phyloP scores from a whole-genome alignment of 2,113 vertebrate species.

The rabbit (Oryctolagus cuniculus) region DNA sequence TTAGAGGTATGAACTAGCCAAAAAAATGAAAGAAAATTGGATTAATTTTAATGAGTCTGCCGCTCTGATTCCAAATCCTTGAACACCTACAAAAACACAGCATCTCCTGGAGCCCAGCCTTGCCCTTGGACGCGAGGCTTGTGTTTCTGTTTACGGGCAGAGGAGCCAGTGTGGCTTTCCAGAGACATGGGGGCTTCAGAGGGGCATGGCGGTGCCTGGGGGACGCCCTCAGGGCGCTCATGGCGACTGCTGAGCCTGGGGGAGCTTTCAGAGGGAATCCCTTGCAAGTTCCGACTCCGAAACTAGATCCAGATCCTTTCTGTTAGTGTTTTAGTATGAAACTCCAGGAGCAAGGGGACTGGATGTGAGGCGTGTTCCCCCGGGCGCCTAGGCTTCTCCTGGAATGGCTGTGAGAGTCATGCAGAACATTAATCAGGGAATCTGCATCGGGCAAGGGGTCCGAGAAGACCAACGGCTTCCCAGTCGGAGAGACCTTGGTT shows the following conservation, averaged over 20 bases:
- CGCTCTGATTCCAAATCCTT: slow-evolving; percentile 70
- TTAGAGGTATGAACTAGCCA: slow-evolving; percentile 72
- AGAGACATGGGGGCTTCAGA: neutral
- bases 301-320: slow-evolving; percentile 18
- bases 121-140: neutral
- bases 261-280: slow-evolving; percentile 26
- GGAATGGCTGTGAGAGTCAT: neutral
- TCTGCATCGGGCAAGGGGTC: neutral
- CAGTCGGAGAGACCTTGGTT: neutral
- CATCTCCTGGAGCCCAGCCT: neutral
- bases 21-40: slow-evolving; percentile 83
- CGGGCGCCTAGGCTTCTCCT: neutral
- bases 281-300: slow-evolving; percentile 56
- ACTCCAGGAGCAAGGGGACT: slow-evolving; percentile 34
- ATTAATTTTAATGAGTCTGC: slow-evolving; percentile 78
- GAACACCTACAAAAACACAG: slow-evolving; percentile 78
- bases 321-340: slow-evolving; percentile 60
- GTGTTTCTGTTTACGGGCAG: neutral
- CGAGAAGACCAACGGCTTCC: accelerated
- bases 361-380: neutral
- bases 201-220: neutral
- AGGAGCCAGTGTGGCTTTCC: neutral
- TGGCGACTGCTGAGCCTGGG: neutral
- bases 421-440: accelerated
- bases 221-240: neutral